Conservation (phyloP, 2,113 vertebrate species). For the Albula goreensis region DNA sequence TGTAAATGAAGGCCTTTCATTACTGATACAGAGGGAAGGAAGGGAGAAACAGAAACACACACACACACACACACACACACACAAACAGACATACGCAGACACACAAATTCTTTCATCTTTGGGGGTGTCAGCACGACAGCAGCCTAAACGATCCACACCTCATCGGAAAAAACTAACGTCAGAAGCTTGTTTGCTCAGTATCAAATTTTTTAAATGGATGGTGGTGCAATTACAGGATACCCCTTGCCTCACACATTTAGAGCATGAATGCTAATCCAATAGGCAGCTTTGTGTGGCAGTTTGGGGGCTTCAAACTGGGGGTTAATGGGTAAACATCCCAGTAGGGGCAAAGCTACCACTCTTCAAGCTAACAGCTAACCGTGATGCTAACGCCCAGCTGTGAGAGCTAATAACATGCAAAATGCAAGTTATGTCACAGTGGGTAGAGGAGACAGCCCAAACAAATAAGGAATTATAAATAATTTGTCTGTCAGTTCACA, state of each 20-base stretch:
- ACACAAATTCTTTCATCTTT: neutral
- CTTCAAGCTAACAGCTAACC: neutral
- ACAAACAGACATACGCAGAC: neutral
- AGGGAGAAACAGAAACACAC: neutral
- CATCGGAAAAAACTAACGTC: neutral
- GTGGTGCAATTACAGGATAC: neutral
- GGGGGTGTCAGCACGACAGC: neutral
- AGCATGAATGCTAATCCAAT: neutral
- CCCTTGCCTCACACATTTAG: neutral
- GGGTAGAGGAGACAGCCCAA: neutral
- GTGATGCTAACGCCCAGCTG: too few relatives aligned
- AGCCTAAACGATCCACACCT: neutral
- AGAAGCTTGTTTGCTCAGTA: neutral
- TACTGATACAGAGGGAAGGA: neutral
- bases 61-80: too few relatives aligned
- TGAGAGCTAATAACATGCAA: too few relatives aligned
- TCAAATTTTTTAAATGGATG: neutral
- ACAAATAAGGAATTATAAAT: neutral
- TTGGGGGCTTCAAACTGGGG: neutral
- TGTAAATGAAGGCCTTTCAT: constrained; percentile 2
- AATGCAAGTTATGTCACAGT: neutral
- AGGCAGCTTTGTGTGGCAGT: neutral
- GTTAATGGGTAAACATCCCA: neutral
- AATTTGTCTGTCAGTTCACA: constrained; percentile 8
- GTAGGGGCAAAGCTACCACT: neutral